Evolutionary conservation across 2,888 invertebrate species (phyloP).

Genomic region (Anagyrus pseudococci): DNA sequence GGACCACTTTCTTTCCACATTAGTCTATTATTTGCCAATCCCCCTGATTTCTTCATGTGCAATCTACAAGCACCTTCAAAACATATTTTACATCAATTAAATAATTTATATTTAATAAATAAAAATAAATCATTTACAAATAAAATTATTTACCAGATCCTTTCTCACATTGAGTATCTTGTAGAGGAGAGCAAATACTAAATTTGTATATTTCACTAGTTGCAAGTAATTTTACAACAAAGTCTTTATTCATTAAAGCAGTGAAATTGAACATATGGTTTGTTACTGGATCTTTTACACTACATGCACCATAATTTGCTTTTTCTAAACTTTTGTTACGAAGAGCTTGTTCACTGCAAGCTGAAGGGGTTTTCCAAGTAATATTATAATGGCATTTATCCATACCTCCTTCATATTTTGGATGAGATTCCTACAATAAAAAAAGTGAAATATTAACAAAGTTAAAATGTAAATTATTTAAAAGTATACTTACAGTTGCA

Average conservation of each 20-base stretch:
- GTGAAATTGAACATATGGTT: constrained; percentile 48
- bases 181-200: constrained; percentile 47
- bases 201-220: constrained; percentile 45
- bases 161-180: constrained; percentile 39
- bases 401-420: constrained; percentile 45
- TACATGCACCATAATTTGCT: constrained; percentile 43
- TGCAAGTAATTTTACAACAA: constrained; percentile 21
- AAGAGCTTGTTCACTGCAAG: constrained; percentile 49
- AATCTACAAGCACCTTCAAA: constrained; percentile 49
- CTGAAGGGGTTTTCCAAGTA: constrained; percentile 50
- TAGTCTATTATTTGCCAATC: constrained; percentile 49
- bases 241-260: constrained; percentile 44
- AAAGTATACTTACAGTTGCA: constrained; percentile 43
- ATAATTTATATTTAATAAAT: constrained; percentile 1
- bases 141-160: constrained; percentile 43
- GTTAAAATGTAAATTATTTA: not conserved
- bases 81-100: not conserved
- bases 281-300: constrained; percentile 49
- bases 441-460: too few relatives aligned
- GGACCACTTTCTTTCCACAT: constrained; percentile 53
- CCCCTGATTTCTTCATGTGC: constrained; percentile 45
- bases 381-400: constrained; percentile 50
- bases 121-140: constrained; percentile 10
- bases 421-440: constrained; percentile 46
- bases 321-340: constrained; percentile 44